Percentiles rank a stretch among this genome's conserved stretches.
Conservation (phyloP, 2,888 invertebrate genomes). For the Protodeltote pygarga region DNA sequence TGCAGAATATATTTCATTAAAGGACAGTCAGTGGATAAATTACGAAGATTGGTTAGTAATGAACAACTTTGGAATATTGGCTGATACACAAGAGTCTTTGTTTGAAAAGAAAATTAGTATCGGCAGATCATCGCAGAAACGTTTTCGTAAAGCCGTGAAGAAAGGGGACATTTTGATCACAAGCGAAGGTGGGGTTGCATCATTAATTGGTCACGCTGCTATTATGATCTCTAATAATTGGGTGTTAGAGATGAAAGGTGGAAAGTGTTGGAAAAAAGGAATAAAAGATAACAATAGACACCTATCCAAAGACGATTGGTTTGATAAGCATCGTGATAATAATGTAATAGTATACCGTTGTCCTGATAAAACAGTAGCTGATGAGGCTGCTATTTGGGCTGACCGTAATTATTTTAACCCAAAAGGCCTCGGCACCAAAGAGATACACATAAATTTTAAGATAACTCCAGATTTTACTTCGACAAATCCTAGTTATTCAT, state of each 20-base stretch:
- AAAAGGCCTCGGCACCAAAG: constrained; percentile 56
- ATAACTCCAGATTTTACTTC: constrained; percentile 56
- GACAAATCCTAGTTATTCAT: constrained; percentile 67
- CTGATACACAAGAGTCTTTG: constrained; percentile 68
- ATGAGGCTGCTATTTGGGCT: constrained; percentile 63
- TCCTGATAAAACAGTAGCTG: constrained; percentile 53
- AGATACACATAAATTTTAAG: constrained; percentile 61
- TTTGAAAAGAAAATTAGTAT: constrained; percentile 65
- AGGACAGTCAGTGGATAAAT: constrained; percentile 59
- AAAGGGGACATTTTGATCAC: constrained; percentile 66
- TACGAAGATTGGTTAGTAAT: constrained; percentile 72
- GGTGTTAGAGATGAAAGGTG: constrained; percentile 69
- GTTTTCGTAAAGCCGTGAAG: constrained; percentile 63
- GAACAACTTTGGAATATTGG: constrained; percentile 69
- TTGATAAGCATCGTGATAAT: constrained; percentile 61
- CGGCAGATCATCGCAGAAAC: constrained; percentile 58
- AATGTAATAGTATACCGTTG: constrained; percentile 68
- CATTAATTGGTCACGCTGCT: constrained; percentile 60
- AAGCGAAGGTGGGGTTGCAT: constrained; percentile 40
- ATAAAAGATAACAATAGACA: constrained; percentile 65
- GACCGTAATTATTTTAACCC: constrained; percentile 63
- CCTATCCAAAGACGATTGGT: constrained; percentile 62
- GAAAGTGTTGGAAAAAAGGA: constrained; percentile 54
- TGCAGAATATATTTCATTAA: constrained; percentile 55
- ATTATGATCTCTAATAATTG: constrained; percentile 67